phyloP scores from a whole-genome alignment of 2,113 vertebrate genomes.

The Sprattus sprattus region DNA sequence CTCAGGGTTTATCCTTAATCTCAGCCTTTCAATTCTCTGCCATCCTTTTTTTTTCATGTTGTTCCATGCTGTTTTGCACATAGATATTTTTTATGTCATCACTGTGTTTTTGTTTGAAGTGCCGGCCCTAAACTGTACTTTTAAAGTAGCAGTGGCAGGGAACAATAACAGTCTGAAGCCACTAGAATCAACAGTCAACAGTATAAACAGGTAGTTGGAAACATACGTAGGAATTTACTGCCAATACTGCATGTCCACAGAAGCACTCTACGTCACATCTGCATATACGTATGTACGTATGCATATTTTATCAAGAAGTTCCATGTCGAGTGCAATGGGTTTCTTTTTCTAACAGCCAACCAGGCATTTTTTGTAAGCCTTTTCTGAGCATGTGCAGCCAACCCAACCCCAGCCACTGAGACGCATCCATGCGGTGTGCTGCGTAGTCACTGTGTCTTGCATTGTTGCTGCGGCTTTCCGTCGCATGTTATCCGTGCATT shows the following conservation, averaged over 20 bases:
- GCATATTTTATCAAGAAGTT: no score
- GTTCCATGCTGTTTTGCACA: slow-evolving; percentile 30
- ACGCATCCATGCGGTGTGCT: not conserved
- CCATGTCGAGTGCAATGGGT: not conserved
- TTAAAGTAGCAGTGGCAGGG: not conserved
- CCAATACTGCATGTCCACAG: not conserved
- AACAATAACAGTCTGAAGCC: not conserved
- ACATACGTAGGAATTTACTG: not conserved
- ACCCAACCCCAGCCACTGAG: not conserved
- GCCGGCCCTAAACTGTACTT: not conserved
- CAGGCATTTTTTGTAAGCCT: not conserved
- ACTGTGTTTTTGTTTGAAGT: slow-evolving; percentile 1
- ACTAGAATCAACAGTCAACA: not conserved
- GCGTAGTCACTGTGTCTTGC: not conserved
- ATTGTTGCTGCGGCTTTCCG: not conserved
- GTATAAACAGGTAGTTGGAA: not conserved
- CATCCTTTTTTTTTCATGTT: slow-evolving; percentile 44
- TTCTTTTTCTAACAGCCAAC: not conserved
- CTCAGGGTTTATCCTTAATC: slow-evolving; percentile 71
- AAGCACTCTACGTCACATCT: not conserved
- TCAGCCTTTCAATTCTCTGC: slow-evolving; percentile 53
- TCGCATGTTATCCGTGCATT: slow-evolving; percentile 10
- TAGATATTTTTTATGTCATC: not conserved
- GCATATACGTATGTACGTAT: not conserved
- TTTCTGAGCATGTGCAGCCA: not conserved